These are phyloP conservation scores for Aphelocoma californica DNA, from an alignment of 2,797 vertebrate species.

Conservation along the genomic window DNA sequence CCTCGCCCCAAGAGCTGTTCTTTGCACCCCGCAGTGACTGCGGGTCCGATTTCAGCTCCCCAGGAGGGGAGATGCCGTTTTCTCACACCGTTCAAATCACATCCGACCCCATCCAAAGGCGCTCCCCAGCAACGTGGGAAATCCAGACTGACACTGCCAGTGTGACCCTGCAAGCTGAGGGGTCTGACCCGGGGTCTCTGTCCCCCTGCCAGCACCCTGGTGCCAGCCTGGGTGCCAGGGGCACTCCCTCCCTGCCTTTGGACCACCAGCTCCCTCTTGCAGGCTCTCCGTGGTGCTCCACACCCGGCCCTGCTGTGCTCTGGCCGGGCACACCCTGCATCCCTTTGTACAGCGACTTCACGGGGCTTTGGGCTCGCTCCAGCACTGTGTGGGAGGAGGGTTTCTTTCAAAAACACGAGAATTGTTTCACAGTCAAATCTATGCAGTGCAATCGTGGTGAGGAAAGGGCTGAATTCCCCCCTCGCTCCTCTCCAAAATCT, in stretches of 20 bases:
- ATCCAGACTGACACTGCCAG: background rate
- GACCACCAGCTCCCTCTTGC: background rate
- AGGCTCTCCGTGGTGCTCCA: background rate
- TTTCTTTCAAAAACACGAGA: background rate
- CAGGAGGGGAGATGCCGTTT: fast-evolving
- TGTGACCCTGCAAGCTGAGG: fast-evolving
- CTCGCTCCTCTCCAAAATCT: background rate
- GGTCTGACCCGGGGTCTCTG: fast-evolving
- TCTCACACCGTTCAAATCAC: background rate
- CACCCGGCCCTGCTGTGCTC: background rate
- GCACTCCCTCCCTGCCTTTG: background rate
- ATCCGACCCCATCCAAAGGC: background rate
- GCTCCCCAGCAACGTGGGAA: background rate
- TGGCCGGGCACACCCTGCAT: conserved; percentile 39
- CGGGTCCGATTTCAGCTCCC: background rate
- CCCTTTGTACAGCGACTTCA: conserved; percentile 52
- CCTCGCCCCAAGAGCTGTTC: background rate
- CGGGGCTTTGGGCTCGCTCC: conserved; percentile 47
- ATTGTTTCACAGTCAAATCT: conserved; percentile 13
- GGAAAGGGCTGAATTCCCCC: background rate
- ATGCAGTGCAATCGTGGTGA: background rate
- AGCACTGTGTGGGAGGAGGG: conserved; percentile 51
- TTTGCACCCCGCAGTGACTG: background rate
- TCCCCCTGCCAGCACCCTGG: background rate
- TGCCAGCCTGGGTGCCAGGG: background rate